phyloP scores from a whole-genome alignment of 2,113 vertebrate genomes.

The Protobothrops flavoviridis region DNA sequence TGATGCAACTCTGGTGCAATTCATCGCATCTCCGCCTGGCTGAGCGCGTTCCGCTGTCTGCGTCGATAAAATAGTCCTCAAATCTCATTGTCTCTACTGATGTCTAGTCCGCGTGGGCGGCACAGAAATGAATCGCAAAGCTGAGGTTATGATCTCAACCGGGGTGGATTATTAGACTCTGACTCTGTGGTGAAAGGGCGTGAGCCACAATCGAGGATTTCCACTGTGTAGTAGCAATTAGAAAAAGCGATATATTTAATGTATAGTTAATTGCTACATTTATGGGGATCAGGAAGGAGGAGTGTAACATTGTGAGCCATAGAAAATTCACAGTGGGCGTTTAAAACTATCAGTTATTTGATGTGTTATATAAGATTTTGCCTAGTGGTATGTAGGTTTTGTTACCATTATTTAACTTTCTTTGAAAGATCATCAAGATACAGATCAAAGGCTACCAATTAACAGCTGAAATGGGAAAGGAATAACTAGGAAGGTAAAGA shows the following conservation, averaged over 20 bases:
- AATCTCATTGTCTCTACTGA: neutral
- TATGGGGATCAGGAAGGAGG: neutral
- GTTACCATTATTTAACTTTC: neutral
- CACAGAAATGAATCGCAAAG: neutral
- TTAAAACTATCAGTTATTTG: neutral
- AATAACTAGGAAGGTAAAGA: neutral
- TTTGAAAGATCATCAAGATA: neutral
- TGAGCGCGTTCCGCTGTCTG: neutral
- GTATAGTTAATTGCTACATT: neutral
- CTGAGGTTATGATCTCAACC: neutral
- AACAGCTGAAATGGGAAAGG: neutral
- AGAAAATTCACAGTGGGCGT: neutral
- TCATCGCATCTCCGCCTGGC: neutral
- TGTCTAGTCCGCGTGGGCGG: neutral
- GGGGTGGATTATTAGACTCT: neutral
- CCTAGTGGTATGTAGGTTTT: neutral
- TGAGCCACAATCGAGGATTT: neutral
- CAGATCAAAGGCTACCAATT: neutral
- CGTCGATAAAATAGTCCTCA: constrained; percentile 37
- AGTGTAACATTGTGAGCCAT: neutral
- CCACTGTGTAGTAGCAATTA: neutral
- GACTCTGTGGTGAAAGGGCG: neutral
- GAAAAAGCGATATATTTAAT: neutral
- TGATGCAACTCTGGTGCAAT: constrained; percentile 51
- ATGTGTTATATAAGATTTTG: neutral